These are phyloP conservation scores for Zaprionus taronus DNA, from an alignment of 1,140 invertebrate genomes.

Conservation along the genomic window DNA sequence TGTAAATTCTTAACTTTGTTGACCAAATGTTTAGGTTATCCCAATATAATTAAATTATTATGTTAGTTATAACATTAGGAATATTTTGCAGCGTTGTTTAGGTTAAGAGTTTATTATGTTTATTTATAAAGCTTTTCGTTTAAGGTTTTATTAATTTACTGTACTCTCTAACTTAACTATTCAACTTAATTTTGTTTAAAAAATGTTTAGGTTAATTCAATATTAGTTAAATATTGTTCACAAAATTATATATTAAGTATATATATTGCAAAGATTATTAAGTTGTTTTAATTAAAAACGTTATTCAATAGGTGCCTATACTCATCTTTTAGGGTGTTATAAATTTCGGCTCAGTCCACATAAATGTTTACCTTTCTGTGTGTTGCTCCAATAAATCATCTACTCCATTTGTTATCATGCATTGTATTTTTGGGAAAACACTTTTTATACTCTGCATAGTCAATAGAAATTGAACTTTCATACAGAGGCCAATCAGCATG, in stretches of 20 bases:
- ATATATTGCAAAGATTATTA: no score
- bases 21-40: no score
- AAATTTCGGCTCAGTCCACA: no score
- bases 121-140: background rate
- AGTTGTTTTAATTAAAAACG: no score
- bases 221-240: no score
- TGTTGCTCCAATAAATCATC: background rate
- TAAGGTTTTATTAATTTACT: accelerated
- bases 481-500: constrained; percentile 60
- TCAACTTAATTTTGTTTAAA: background rate
- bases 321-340: no score
- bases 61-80: background rate
- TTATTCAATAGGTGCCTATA: no score
- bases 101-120: background rate
- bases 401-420: background rate
- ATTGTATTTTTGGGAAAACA: background rate
- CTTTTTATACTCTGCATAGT: background rate
- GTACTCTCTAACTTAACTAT: background rate
- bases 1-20: background rate
- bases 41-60: background rate
- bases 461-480: constrained; percentile 38
- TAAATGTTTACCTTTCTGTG: background rate
- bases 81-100: background rate
- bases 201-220: no score
- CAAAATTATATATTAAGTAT: no score